Evolutionary conservation across 2,888 invertebrate genomes (phyloP), one percentile per base, ranked within the genome.

Genomic region (Nomada lathburiana): DNA sequence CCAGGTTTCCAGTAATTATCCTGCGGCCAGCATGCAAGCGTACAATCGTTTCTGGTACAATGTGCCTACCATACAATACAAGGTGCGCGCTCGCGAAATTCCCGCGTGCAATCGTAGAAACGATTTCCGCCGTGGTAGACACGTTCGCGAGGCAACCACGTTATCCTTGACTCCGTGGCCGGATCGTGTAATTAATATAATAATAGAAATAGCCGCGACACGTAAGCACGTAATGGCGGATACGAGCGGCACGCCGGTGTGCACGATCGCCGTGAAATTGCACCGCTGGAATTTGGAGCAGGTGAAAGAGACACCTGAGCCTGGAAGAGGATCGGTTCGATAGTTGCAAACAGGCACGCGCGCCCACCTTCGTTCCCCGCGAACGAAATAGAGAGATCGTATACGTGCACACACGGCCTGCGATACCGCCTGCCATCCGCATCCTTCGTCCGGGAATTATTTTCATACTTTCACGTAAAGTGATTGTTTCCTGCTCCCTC

Each of bases 401-500:
- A 57, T 59, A 64, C 60, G 62, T 60, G 65, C 60, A 60, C 73
- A 79, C 77, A 71, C 53, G 57, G 57, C 70, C 64, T 44, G 52
- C 57, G 57, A 79, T 76, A 80, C 86, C 82, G 82, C 86, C 83
- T 81, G 72, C 85, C 70, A 77, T 82, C 85, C 71, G 88, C 87
- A 89, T 90, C 84, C 88, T 87, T 85, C 86, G 87, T 86, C 76
- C 84, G 80, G 89, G 91, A 91, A 93, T 93, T 90, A 93, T 93
- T 93, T 93, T 91, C 92, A 93, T 93, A 93, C 93, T 93, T 93
- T 93, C 93, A 93, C 93, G 92, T 93, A 92, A 93, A 93, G 93
- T 92, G 93, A 93, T 93, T 93, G 93, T 93, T 93, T 91, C 90
- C 90, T 91, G 92, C 90, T 91, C 91, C 87, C 74, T 91, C 89